Conservation (phyloP, 1,140 invertebrate species). For the Lordiphosa stackelbergi region DNA sequence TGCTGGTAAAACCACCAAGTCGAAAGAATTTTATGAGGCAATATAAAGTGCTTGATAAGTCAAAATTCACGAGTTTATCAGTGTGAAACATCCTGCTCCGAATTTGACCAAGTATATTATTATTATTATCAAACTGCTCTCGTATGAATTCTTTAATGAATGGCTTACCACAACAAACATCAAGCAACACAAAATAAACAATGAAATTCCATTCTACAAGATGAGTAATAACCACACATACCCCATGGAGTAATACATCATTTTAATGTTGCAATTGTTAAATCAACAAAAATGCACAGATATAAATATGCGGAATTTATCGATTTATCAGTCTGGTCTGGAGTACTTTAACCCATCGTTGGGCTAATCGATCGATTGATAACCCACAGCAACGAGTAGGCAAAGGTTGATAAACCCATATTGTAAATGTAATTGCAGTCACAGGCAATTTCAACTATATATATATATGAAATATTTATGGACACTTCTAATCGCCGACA, state of each 20-base stretch:
- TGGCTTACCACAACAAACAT: slow-evolving; percentile 1
- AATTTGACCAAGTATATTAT: too few relatives aligned
- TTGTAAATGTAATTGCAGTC: slow-evolving; percentile 61
- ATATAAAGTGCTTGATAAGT: too few relatives aligned
- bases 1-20: too few relatives aligned
- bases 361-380: slow-evolving; percentile 71
- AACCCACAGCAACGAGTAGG: slow-evolving; percentile 43
- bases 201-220: slow-evolving; percentile 2
- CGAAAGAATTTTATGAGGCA: too few relatives aligned
- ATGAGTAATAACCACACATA: not conserved
- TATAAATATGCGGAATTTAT: slow-evolving; percentile 5
- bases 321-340: slow-evolving; percentile 30
- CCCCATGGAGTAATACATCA: slow-evolving; percentile 59
- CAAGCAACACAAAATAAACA: slow-evolving; percentile 1
- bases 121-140: too few relatives aligned
- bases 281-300: slow-evolving; percentile 19
- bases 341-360: slow-evolving; percentile 56
- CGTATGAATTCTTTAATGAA: not conserved
- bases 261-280: slow-evolving; percentile 46
- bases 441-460: too few relatives aligned
- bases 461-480: slow-evolving; percentile 61
- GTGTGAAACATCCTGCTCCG: too few relatives aligned
- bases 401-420: slow-evolving; percentile 67
- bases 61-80: too few relatives aligned
- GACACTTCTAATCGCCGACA: slow-evolving; percentile 27